Evolutionary conservation across 2,888 invertebrate genomes (phyloP).

Genomic region (Auanema freiburgensis): DNA sequence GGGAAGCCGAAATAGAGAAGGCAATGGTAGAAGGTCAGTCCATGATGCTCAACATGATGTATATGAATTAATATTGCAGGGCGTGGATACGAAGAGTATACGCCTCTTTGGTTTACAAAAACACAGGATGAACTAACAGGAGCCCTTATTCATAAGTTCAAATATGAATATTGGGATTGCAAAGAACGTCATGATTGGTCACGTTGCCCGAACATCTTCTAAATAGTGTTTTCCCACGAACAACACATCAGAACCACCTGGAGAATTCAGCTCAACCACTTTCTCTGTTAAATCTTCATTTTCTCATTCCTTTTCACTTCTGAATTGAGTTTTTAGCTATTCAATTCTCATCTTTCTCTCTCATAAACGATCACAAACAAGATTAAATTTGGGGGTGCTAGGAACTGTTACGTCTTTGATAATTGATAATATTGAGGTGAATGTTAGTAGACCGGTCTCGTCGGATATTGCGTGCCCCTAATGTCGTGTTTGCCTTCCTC

Average conservation of each 20-base stretch:
- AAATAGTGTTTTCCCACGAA: constrained; percentile 5
- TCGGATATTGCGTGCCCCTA: too few relatives aligned
- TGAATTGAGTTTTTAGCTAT: too few relatives aligned
- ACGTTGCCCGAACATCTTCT: constrained; percentile 85
- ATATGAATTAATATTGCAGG: constrained; percentile 25
- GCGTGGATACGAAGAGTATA: constrained; percentile 75
- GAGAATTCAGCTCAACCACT: constrained; percentile 1
- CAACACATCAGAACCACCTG: not conserved
- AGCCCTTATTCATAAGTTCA: constrained; percentile 70
- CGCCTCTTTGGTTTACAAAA: constrained; percentile 87
- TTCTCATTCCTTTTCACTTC: not conserved
- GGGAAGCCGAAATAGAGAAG: constrained; percentile 79
- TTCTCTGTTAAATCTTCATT: not conserved
- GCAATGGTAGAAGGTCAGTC: constrained; percentile 67
- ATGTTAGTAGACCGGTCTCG: too few relatives aligned
- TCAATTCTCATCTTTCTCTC: too few relatives aligned
- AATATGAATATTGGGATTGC: constrained; percentile 86
- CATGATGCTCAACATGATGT: constrained; percentile 1
- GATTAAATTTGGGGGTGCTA: too few relatives aligned
- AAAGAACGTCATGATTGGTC: constrained; percentile 87
- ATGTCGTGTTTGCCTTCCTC: too few relatives aligned
- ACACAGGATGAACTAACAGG: constrained; percentile 45
- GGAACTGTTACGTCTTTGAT: too few relatives aligned
- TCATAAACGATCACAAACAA: too few relatives aligned
- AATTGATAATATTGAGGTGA: too few relatives aligned